phyloP scores from a whole-genome alignment of 2,888 invertebrate genomes.

The Oasisia sp. region DNA sequence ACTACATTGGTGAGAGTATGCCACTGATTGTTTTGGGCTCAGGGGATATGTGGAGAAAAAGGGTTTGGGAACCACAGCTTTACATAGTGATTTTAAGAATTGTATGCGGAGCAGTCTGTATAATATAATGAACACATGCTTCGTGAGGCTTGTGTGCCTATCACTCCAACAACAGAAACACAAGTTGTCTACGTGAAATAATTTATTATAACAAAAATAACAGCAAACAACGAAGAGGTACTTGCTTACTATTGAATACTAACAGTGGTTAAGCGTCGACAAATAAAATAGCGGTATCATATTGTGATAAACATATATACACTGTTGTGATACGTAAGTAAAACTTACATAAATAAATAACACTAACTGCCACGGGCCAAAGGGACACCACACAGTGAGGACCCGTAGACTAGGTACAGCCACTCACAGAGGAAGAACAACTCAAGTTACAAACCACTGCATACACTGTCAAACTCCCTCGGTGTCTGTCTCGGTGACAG shows the following conservation, averaged over 20 bases:
- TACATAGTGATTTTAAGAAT: no score
- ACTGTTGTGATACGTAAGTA: background rate
- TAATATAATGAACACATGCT: no score
- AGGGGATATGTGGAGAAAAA: no score
- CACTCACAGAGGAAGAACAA: no score
- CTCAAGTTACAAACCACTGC: no score
- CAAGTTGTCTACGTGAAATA: background rate
- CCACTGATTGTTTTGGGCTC: no score
- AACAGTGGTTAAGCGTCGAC: background rate
- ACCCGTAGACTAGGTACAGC: background rate
- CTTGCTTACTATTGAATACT: background rate
- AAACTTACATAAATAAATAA: background rate
- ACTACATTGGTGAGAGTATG: no score
- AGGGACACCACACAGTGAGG: background rate
- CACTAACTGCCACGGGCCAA: background rate
- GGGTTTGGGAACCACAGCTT: no score
- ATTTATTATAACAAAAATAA: background rate
- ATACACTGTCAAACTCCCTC: no score
- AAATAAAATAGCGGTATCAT: background rate
- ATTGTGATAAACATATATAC: background rate
- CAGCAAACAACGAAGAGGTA: background rate
- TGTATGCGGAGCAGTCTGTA: no score
- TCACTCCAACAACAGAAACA: background rate
- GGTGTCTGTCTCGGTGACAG: background rate
- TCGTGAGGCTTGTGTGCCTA: background rate